Base-by-base conservation (phyloP, 2,113 vertebrate species). In the Procapra przewalskii region DNA sequence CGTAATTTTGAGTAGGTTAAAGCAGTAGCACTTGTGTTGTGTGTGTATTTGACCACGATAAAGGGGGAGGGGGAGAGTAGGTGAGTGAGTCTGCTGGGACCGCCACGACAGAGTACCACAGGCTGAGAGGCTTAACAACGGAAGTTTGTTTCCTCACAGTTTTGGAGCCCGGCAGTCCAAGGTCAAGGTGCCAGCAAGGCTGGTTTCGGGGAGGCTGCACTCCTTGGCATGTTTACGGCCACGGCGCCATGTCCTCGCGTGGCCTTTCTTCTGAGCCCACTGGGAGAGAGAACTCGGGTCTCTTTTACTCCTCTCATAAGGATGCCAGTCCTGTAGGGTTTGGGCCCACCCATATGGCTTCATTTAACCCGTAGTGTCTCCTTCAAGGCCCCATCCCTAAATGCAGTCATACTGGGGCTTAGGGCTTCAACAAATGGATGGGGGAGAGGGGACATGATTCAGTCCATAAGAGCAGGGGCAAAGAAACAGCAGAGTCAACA, bases 201-300 rank as follows among this genome's bases (percentile, higher is more conserved):
- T 45, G 27, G 48, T 57, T 88, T 45, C n/a, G 59, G 33, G 40
- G 33, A 50, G 59, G 31, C 21, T 2, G 13, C 4, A 29, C 71
- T 90, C 31, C 33, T 55, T 81, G 88, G 75, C 60, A 17, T 36
- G 19, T 13, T 14, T 43, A 27, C 1, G 4, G 19, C 54, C 9
- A 7, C 11, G 10, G 21, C 31, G 0, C 0, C 10, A 3, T 0
- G 15, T 21, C 75, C 52, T 59, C 33, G 48, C 15, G 3, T 57
- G 87, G n/a, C 50, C 59, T 94, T 50, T 40, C 64, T 52, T 82
- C 12, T 31, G 23, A 62, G 59, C 45, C 29, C 3, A 0, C 23
- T 29, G 33, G 5, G n/a, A 40, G 54, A n/a, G 62, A 79, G 62
- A 55, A 4, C 77, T 64, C 9, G 6, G 55, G 54, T 50, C 4